Base-by-base conservation (phyloP, 1,140 invertebrate genomes). In the Trachymyrmex septentrionalis region DNA sequence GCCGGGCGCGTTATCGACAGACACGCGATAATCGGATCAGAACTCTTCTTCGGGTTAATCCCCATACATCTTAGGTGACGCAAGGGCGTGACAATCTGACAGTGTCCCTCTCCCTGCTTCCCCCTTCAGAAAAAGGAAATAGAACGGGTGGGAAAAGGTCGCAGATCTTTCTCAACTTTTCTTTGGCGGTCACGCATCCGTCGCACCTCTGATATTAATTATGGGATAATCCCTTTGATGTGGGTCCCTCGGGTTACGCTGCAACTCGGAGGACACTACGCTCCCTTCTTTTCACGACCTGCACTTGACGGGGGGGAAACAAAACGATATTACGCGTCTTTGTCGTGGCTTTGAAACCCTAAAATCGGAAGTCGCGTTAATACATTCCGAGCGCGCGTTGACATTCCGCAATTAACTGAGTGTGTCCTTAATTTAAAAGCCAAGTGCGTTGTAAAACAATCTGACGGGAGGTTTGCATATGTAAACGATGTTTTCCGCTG, bases 211-310 rank as follows among this genome's bases (percentile, higher is more conserved):
- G 87, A 86, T 92, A 93, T 93, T 93, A 93, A 93, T 93, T 92
- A 93, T 84, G 77, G 88, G 90, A 93, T 93, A 91, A 93, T 92
- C 92, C 91, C 91, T 93, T 92, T 87, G 90, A 92, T 88, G 89
- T 82, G 38, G 75, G 71, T 34, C 44, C 78, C 87, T 84, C 61
- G 64, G 24, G 77, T 78, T 85, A 80, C 55, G 85, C 48, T 75
- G 44, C 86, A 86, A 64, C 57, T 76, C 85, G 16, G 50, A 85
- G 72, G 59, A 77, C 82, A 44, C 38, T 64, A 30, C 44, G 73
- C 30, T 81, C 76, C 50, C 63, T 81, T 78, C 55, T 81, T 69
- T 69, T 44, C 85, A 38, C 53, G 30, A 21, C 67, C 80, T 57
- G 50, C 14, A 14, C 53, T 57, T 55, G 77, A 81, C 64, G 53